These are phyloP conservation scores for Rhabdornis inornatus DNA, from an alignment of 2,113 vertebrate genomes.

Conservation along the genomic window DNA sequence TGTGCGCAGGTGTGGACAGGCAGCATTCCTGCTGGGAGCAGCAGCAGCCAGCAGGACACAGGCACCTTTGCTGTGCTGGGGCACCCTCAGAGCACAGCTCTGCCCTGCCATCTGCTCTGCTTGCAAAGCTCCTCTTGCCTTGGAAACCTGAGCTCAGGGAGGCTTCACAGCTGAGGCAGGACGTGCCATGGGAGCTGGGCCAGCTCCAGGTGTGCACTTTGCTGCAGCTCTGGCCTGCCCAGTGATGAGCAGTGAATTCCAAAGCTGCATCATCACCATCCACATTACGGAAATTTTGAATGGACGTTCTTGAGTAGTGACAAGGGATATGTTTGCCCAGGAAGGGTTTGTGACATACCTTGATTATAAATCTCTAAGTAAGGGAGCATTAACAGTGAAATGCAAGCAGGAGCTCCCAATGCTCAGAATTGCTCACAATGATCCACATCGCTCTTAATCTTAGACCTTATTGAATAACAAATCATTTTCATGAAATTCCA, in stretches of 20 bases:
- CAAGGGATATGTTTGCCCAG: not conserved
- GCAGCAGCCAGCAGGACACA: not conserved
- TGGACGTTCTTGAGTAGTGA: not conserved
- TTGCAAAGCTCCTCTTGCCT: not conserved
- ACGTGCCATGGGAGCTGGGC: not conserved
- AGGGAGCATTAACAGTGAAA: not conserved
- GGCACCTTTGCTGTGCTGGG: not conserved
- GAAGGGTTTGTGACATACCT: not conserved
- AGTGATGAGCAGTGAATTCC: not conserved
- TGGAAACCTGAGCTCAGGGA: not conserved
- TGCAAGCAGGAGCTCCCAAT: not conserved
- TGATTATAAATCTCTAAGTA: not conserved
- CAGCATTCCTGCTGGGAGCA: not conserved
- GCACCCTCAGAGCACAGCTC: not conserved
- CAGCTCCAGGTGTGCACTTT: not conserved
- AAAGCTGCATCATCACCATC: not conserved
- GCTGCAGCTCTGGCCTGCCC: not conserved
- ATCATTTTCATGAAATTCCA: not conserved
- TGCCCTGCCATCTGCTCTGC: not conserved
- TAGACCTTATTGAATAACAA: not conserved
- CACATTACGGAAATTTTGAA: not conserved
- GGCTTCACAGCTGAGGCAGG: not conserved
- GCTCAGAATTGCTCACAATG: not conserved
- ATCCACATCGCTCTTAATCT: not conserved
- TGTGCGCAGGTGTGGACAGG: fast-evolving